Base-by-base conservation (phyloP, 2,888 invertebrate species). In the Ashinkailepas kermadecensis region DNA sequence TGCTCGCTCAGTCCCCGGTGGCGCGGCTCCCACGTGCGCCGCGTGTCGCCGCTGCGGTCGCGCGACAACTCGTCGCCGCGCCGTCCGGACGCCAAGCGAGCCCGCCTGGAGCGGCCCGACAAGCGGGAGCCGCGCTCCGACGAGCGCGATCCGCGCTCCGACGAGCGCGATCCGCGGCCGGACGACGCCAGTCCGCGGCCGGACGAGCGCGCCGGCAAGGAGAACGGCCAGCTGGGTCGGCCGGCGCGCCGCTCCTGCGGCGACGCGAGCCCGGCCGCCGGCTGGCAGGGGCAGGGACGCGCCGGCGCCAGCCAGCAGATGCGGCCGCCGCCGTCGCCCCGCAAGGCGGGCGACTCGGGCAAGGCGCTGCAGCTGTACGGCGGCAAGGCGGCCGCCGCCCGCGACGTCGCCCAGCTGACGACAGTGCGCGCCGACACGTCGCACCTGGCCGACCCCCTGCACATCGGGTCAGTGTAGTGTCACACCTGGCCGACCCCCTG, bases 301-400 rank as follows among this genome's bases (percentile, higher is more conserved):
- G 59, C 59, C 11, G 59, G 15, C 56, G 54, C 54, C 54, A 56
- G 56, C 56, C 54, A 54, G 56, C 74, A 54, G 74, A 56, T 56
- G 54, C 74, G 74, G 56, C 74, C 74, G 21, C 56, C 74, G 74
- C 54, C 74, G 18, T 74, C 74, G 54, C 74, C 74, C 7, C 74
- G 74, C 21, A 74, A 74, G 56, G 21, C 56, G 0, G 74, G 74
- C 54, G 79, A 79, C 23, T 23, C 58, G 10, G 15, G 79, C 79
- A 79, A 79, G 79, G 23, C 58, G 23, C 79, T 23, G 13, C 79
- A 79, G 79, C 79, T 79, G 23, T 79, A 79, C 23, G 79, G 79
- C 12, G 79, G 79, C 13, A 58, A 79, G 79, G 57, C 79, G 58
- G 58, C 23, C 11, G 12, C 25, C 21, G 7, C 79, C n/a, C 21